Conservation (phyloP, 2,797 vertebrate species). For the Champsocephalus esox region DNA sequence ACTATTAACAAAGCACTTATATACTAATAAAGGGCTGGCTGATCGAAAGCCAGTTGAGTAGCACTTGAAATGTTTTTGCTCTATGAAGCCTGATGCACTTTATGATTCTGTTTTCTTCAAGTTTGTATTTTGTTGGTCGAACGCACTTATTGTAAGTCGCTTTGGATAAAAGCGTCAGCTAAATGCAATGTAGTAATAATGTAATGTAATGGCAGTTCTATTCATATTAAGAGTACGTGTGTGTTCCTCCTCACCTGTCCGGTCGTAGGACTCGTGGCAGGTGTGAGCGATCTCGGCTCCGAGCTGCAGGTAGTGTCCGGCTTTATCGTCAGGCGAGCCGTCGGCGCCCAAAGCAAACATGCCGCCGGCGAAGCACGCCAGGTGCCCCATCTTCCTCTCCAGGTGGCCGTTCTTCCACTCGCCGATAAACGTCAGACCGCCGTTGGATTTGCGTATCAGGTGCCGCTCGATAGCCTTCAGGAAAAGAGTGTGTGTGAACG, state of each 20-base stretch:
- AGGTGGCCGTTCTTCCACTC: conserved; percentile 99
- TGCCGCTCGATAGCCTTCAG: conserved; percentile 96
- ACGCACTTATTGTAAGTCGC: no score
- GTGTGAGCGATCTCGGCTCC: conserved; percentile 99
- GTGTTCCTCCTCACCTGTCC: conserved; percentile 87
- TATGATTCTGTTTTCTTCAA: no score
- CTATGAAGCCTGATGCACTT: no score
- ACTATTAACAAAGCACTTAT: no score
- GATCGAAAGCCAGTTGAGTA: no score
- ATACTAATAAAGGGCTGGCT: no score
- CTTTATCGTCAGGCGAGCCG: conserved; percentile 94
- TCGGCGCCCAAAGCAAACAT: conserved; percentile 98
- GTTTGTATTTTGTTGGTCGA: no score
- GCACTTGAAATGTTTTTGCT: no score
- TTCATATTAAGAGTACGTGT: neutral
- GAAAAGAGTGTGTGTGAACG: conserved; percentile 6
- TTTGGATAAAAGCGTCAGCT: no score
- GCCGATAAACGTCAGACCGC: conserved; percentile 95
- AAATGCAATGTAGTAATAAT: no score
- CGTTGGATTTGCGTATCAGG: conserved; percentile 95
- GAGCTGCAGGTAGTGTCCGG: conserved; percentile 96
- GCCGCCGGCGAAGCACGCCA: conserved; percentile 97
- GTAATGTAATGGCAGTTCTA: neutral
- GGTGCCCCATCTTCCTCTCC: conserved; percentile 98
- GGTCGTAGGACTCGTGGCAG: conserved; percentile 97